A percentile compares a stretch with the other conserved stretches of the same genome.
These are phyloP conservation scores for Notechis scutatus DNA, from an alignment of 2,113 vertebrate species.

Conservation along the genomic window DNA sequence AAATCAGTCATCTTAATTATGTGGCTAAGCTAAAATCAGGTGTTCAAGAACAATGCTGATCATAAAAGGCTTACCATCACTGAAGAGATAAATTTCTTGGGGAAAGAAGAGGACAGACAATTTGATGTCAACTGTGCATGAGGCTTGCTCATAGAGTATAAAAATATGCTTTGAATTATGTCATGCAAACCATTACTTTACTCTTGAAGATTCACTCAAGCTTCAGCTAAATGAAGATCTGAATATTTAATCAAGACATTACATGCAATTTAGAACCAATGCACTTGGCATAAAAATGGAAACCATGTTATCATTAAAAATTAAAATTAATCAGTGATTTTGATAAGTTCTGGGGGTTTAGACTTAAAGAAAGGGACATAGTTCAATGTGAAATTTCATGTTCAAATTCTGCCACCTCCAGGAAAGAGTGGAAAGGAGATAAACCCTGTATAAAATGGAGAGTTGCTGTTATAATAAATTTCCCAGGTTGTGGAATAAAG, in stretches of 20 bases:
- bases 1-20: neutral
- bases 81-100: neutral
- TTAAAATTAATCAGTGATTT: neutral
- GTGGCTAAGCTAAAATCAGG: neutral
- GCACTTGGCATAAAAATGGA: neutral
- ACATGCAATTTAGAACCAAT: neutral
- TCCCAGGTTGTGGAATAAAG: neutral
- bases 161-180: neutral
- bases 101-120: neutral
- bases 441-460: neutral
- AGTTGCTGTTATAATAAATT: neutral
- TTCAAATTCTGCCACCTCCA: neutral
- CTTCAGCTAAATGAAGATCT: neutral
- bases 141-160: neutral
- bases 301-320: neutral
- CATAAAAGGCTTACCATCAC: neutral
- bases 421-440: neutral
- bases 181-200: neutral
- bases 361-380: neutral
- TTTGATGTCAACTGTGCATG: neutral
- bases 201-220: neutral
- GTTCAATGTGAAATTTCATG: neutral
- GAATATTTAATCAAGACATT: neutral
- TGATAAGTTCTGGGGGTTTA: neutral
- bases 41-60: neutral